phyloP scores from a whole-genome alignment of 2,888 invertebrate genomes.

The Chesias legatella region DNA sequence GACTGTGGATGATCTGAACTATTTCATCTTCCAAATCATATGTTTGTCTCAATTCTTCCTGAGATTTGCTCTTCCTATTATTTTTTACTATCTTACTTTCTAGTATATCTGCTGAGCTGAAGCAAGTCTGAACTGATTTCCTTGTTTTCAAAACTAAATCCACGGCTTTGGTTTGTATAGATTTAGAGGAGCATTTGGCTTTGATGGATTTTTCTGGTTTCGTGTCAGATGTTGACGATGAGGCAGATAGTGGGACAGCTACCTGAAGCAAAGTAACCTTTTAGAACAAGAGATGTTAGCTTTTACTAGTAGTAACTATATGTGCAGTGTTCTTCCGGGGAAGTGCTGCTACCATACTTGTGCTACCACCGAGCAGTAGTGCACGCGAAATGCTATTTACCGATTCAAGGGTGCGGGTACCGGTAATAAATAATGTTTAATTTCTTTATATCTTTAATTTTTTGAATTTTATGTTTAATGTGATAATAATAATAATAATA shows the following conservation, averaged over 20 bases:
- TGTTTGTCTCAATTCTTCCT: constrained; percentile 37
- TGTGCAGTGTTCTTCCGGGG: too few species aligned
- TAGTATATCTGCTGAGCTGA: constrained; percentile 33
- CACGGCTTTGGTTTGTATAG: constrained; percentile 31
- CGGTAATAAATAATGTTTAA: too few species aligned
- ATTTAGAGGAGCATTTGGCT: constrained; percentile 22
- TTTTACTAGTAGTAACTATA: too few species aligned
- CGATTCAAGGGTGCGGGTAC: too few species aligned
- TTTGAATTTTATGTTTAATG: too few species aligned
- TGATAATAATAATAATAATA: too few species aligned
- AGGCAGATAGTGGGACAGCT: constrained; percentile 44
- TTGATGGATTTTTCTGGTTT: constrained; percentile 22
- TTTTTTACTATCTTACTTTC: constrained; percentile 14
- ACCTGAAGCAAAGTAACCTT: constrained; percentile 45
- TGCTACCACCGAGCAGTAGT: not conserved
- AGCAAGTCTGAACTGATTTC: constrained; percentile 41
- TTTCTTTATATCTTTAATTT: too few species aligned
- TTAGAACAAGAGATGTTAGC: too few species aligned
- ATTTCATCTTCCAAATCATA: constrained; percentile 33
- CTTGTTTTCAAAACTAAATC: constrained; percentile 20
- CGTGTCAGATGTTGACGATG: constrained; percentile 27
- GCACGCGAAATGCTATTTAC: too few species aligned
- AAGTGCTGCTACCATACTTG: not conserved
- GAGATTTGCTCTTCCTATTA: constrained; percentile 41
- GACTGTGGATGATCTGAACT: constrained; percentile 35